Base-by-base conservation (phyloP, 1,140 invertebrate genomes). In the Drosophila repleta region DNA sequence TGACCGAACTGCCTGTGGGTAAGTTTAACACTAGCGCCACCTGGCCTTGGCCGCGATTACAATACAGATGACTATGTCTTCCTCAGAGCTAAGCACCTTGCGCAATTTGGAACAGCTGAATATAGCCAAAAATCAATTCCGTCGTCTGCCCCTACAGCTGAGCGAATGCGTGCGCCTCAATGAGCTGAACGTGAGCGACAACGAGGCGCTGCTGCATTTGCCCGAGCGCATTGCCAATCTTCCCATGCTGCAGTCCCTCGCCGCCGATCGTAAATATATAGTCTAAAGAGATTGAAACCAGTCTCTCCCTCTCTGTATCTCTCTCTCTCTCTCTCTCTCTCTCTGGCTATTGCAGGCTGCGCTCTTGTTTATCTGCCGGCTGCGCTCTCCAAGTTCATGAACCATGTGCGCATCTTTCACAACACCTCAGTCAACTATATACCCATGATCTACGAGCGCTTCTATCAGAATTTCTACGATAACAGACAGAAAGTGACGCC, bases 101-200 rank as follows among this genome's bases (percentile, higher is more conserved):
- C 84, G 84, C 65, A 84, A 89, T 72, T 72, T 91, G 55, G 90
- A 91, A 70, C 80, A 87, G 8, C 58, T 91, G 13, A 90, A 91
- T 52, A 78, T 91, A 18, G 73, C 76, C 70, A 90, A 90, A 60
- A 91, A 91, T 66, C 83, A 74, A 32, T 73, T 91, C 13, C 71
- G 69, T 20, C 74, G 85, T 15, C 72, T 91, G 53, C 90, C 90
- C 10, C 41, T 90, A 35, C 87, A 91, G 55, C 49, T 91, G 32
- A 79, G 89, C 56, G 90, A 90, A 45, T 91, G 90, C 65, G 49
- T 78, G 21, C 74, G 80, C 8, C 72, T 91, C 10, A 83, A 89
- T 39, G 90, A 90, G 52, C 70, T 91, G n/a, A 79, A 90, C n/a
- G 63, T 91, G 21, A 91, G 87, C 75, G 90, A 91, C 63, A 91